These are phyloP conservation scores for Chiridota heheva DNA, from an alignment of 35 echinoderm and acorn worm species.

Conservation along the genomic window DNA sequence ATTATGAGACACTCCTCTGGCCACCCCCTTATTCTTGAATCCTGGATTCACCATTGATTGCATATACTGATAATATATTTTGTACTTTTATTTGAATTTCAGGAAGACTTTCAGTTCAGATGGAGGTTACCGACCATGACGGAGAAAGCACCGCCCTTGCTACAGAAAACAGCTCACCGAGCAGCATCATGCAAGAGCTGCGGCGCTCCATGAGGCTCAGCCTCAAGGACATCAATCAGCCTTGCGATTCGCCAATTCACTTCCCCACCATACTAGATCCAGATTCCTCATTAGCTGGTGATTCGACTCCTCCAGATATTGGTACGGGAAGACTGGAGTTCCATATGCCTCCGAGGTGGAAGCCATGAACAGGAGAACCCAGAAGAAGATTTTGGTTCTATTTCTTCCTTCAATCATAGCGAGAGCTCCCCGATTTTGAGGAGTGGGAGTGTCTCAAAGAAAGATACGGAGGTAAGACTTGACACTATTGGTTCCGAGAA, in stretches of 20 bases:
- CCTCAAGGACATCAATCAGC: constrained; percentile 38
- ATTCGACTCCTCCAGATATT: constrained; percentile 32
- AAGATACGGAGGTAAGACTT: no score
- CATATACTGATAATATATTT: neutral
- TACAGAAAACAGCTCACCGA: neutral
- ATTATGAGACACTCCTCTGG: no score
- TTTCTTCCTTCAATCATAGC: no score
- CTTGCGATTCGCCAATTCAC: constrained; percentile 20
- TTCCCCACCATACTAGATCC: no score
- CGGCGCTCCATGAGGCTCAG: constrained; percentile 17
- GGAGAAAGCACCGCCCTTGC: neutral
- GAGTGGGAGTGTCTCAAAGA: no score
- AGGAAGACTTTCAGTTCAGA: constrained; percentile 15
- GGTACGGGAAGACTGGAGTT: constrained; percentile 18
- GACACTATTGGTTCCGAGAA: no score
- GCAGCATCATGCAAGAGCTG: neutral
- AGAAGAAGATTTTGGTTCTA: no score
- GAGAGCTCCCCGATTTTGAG: no score
- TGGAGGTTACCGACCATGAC: constrained; percentile 18
- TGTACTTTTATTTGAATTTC: neutral
- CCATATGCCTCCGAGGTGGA: constrained; percentile 33
- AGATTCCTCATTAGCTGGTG: constrained; percentile 26
- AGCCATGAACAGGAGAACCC: no score
- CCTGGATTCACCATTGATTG: no score
- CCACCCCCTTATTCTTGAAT: no score